Percentiles rank a stretch among this genome's conserved stretches.
Conservation (phyloP, 2,113 vertebrate species). For the Eupsittula cactorum region DNA sequence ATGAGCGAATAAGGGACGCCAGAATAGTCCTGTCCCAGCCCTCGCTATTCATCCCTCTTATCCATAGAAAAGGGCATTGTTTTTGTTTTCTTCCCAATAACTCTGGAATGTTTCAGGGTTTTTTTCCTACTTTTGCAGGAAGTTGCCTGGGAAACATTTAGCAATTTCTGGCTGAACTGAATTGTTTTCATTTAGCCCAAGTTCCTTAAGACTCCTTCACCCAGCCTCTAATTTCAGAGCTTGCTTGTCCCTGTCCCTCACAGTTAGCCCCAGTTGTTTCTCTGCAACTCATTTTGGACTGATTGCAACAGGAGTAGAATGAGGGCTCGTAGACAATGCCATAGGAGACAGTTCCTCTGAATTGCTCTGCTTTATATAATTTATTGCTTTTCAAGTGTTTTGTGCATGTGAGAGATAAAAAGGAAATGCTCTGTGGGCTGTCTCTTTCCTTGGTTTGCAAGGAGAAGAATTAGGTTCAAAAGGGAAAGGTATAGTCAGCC, state of each 20-base stretch:
- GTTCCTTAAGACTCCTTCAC: neutral
- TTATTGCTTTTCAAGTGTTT: neutral
- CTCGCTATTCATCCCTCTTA: neutral
- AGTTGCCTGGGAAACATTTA: neutral
- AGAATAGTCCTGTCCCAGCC: neutral
- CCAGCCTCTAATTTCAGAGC: neutral
- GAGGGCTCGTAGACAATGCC: neutral
- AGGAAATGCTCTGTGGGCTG: neutral
- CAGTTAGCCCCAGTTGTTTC: neutral
- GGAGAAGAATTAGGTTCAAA: neutral
- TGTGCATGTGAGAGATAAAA: neutral
- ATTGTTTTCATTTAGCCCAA: neutral
- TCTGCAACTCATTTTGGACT: neutral
- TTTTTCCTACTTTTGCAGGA: neutral
- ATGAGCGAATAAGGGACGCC: neutral
- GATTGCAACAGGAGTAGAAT: neutral
- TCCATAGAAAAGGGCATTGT: neutral
- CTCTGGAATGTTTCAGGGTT: neutral
- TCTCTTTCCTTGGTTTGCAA: neutral
- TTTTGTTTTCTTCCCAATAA: neutral
- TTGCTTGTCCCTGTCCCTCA: neutral
- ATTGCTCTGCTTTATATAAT: neutral
- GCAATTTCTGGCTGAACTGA: neutral
- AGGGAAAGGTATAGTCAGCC: neutral
- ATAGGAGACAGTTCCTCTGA: neutral